Evolutionary conservation across 2,113 vertebrate genomes (phyloP).

Genomic region (Ranitomeya variabilis): DNA sequence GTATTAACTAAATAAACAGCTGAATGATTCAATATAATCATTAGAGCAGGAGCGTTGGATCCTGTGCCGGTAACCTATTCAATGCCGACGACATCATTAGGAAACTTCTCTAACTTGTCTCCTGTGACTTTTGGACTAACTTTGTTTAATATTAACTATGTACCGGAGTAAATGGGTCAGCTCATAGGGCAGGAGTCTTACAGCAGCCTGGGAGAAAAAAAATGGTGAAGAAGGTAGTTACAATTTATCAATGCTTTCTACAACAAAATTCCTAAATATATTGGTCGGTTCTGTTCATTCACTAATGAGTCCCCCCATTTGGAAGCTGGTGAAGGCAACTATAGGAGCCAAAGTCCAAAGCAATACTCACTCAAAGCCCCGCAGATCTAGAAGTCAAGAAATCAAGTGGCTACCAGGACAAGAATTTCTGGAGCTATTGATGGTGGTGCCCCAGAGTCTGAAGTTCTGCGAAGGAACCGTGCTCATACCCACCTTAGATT

Average conservation of each 20-base stretch:
- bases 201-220: neutral
- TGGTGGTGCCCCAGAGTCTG: no score
- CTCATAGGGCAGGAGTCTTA: neutral
- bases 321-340: no score
- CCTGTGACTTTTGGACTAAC: neutral
- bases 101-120: neutral
- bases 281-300: no score
- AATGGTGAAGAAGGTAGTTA: neutral
- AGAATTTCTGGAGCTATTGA: no score
- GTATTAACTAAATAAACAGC: constrained; percentile 49
- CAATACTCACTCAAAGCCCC: no score
- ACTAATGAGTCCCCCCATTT: no score
- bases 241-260: neutral
- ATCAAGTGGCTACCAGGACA: no score
- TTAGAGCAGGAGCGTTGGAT: neutral
- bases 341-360: no score
- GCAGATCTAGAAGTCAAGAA: no score
- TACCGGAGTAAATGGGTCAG: neutral
- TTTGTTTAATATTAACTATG: constrained; percentile 2
- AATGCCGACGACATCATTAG: neutral
- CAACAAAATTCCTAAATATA: neutral
- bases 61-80: constrained; percentile 18
- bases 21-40: constrained; percentile 50
- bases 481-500: no score
- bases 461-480: no score